These are phyloP conservation scores for Lasioglossum zephyrum DNA, from an alignment of 2,888 invertebrate genomes.

Conservation along the genomic window DNA sequence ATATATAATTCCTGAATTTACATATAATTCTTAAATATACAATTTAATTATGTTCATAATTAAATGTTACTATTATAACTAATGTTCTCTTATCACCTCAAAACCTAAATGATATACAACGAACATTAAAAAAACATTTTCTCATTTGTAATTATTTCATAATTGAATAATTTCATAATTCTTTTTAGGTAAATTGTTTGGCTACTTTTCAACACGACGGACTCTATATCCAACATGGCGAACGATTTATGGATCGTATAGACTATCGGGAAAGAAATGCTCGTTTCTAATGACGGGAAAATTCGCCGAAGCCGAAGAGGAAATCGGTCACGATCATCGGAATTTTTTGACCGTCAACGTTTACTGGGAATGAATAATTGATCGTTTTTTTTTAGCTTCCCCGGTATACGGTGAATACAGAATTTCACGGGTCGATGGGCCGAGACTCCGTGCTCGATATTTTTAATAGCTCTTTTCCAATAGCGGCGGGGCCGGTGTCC, in stretches of 20 bases:
- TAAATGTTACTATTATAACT: too few species aligned
- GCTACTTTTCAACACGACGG: background rate
- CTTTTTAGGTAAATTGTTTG: background rate
- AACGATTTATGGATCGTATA: background rate
- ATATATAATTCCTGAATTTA: too few species aligned
- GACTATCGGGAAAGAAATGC: background rate
- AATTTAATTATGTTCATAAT: too few species aligned
- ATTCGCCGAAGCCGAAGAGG: background rate
- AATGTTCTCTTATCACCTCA: too few species aligned
- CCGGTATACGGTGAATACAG: slow-evolving; percentile 46
- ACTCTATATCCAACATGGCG: background rate
- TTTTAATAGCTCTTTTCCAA: slow-evolving; percentile 64
- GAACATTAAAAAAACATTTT: background rate
- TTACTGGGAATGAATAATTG: slow-evolving; percentile 56
- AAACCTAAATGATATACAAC: too few species aligned
- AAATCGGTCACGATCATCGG: slow-evolving; percentile 16
- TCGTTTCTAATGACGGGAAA: background rate
- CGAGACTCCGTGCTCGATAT: slow-evolving; percentile 54
- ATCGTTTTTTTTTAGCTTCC: slow-evolving; percentile 41
- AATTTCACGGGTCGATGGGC: slow-evolving; percentile 59
- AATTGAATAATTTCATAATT: too few species aligned
- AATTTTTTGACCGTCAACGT: slow-evolving; percentile 30
- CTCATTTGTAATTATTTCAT: background rate
- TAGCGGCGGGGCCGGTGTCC: slow-evolving; percentile 38
- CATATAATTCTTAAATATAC: too few species aligned